Evolutionary conservation across 2,888 invertebrate species (phyloP).

Genomic region (Byasa hedistus): DNA sequence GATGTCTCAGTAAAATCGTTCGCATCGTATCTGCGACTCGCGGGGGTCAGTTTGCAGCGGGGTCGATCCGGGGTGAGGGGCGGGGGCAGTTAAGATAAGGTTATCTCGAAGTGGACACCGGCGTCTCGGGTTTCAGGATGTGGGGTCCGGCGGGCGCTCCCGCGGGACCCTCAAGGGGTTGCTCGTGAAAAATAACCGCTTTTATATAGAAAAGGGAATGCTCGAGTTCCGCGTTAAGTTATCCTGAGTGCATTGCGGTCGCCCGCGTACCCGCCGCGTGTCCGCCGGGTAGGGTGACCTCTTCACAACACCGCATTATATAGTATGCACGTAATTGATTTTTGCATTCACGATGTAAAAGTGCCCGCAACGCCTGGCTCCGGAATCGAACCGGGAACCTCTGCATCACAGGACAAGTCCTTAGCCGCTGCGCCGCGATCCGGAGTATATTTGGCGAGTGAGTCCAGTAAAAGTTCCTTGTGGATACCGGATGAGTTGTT

Average conservation of each 20-base stretch:
- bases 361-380: no score
- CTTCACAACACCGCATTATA: no score
- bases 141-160: constrained; percentile 43
- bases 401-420: no score
- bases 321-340: no score
- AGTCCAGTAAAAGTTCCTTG: no score
- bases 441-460: no score
- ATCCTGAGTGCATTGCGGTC: constrained; percentile 23
- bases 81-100: constrained; percentile 72
- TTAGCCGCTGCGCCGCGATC: no score
- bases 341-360: no score
- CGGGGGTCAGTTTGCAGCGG: constrained; percentile 39
- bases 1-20: constrained; percentile 68
- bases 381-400: no score
- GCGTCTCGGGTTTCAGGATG: constrained; percentile 62
- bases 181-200: constrained; percentile 35
- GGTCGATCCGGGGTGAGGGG: constrained; percentile 34
- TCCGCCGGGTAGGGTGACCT: no score
- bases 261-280: no score
- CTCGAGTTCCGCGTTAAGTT: constrained; percentile 16
- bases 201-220: constrained; percentile 26
- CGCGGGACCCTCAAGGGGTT: constrained; percentile 39
- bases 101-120: constrained; percentile 64
- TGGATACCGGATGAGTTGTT: no score
- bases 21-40: constrained; percentile 65